phyloP scores from a whole-genome alignment of 2,113 vertebrate genomes.

The Epinephelus moara region DNA sequence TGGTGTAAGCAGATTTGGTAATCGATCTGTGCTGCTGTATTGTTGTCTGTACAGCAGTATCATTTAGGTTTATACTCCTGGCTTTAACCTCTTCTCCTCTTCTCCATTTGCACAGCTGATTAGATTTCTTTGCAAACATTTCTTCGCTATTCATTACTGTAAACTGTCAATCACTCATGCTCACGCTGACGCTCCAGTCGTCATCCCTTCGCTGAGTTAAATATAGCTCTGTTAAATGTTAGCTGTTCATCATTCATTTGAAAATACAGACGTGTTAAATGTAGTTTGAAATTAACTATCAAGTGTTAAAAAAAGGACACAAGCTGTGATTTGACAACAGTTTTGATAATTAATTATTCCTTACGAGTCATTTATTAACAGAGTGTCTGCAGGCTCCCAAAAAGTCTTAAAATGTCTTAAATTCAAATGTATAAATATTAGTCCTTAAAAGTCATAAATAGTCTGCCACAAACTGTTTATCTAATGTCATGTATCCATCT shows the following conservation, averaged over 20 bases:
- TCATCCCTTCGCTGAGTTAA: not conserved
- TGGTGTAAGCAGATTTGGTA: slow-evolving; percentile 12
- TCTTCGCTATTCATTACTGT: not conserved
- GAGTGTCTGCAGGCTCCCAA: too few species aligned
- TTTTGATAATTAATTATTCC: not conserved
- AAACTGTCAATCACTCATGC: not conserved
- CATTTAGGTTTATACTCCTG: not conserved
- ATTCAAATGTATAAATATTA: too few species aligned
- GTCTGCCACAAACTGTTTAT: too few species aligned
- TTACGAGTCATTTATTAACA: not conserved
- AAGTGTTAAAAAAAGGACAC: not conserved
- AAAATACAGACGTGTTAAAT: not conserved
- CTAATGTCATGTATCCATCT: too few species aligned
- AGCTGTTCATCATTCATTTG: not conserved
- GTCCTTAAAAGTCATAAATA: too few species aligned
- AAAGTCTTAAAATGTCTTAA: too few species aligned
- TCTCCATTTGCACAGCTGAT: not conserved
- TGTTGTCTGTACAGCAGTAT: not conserved
- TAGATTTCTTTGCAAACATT: not conserved
- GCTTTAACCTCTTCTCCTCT: not conserved
- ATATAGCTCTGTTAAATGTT: not conserved
- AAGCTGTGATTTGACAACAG: not conserved
- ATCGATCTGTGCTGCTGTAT: slow-evolving; percentile 5
- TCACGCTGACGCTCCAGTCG: not conserved
- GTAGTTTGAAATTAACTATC: not conserved